phyloP scores from a whole-genome alignment of 1,140 invertebrate genomes.

The Lepidurus couesii region DNA sequence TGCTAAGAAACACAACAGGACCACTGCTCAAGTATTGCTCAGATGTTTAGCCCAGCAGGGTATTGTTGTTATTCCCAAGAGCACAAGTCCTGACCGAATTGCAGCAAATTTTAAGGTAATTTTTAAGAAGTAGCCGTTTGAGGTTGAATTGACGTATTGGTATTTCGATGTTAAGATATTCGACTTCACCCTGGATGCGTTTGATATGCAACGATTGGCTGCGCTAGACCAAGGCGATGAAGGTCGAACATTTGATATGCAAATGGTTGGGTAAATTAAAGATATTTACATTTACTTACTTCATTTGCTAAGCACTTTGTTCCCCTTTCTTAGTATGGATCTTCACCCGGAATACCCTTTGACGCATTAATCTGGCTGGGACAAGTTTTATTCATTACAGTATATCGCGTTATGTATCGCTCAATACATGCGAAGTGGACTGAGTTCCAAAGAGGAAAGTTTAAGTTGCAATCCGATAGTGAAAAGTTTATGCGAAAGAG shows the following conservation, averaged over 20 bases:
- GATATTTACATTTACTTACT: neutral
- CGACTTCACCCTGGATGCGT: conserved; percentile 51
- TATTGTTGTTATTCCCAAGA: conserved; percentile 47
- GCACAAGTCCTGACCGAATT: conserved; percentile 41
- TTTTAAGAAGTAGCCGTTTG: neutral
- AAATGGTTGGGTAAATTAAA: neutral
- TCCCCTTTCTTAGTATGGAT: neutral
- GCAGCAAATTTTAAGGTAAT: conserved; percentile 43
- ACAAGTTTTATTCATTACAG: neutral
- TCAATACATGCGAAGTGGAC: neutral
- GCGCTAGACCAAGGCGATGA: conserved; percentile 52
- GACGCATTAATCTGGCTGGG: neutral
- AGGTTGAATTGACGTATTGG: neutral
- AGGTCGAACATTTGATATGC: conserved; percentile 59
- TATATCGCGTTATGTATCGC: neutral
- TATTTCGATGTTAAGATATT: conserved; percentile 47
- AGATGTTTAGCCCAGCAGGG: conserved; percentile 44
- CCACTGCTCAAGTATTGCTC: conserved; percentile 44
- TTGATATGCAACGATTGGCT: conserved; percentile 50
- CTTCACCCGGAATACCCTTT: neutral
- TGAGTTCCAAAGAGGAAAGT: neutral
- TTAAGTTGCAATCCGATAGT: neutral
- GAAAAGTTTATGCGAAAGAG: neutral
- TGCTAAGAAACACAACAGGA: conserved; percentile 38
- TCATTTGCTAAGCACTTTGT: neutral